phyloP scores from a whole-genome alignment of 2,113 vertebrate species.

The Heliornis fulica region DNA sequence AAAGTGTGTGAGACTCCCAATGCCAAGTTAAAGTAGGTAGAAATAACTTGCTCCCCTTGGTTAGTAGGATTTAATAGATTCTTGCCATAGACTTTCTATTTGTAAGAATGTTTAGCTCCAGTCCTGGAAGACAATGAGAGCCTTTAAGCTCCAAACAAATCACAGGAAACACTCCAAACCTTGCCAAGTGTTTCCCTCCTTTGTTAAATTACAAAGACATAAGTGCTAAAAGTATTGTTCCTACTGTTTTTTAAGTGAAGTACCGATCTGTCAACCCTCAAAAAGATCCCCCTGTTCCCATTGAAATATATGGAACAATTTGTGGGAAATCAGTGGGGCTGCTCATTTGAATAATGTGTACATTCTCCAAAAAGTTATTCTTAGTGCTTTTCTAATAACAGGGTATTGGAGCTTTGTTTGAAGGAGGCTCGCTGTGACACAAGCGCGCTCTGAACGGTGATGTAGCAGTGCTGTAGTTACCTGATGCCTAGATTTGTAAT shows the following conservation, averaged over 20 bases:
- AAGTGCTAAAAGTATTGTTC: neutral
- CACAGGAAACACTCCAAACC: neutral
- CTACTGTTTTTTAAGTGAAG: neutral
- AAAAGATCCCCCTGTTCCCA: neutral
- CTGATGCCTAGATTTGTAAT: neutral
- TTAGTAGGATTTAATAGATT: neutral
- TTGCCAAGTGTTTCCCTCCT: slow-evolving; percentile 8
- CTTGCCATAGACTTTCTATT: neutral
- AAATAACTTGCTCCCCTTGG: neutral
- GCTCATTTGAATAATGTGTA: neutral
- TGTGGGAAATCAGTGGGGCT: neutral
- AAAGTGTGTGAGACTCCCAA: neutral
- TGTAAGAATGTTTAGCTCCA: neutral
- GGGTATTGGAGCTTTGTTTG: neutral
- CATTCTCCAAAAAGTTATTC: neutral
- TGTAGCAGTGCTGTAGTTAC: neutral
- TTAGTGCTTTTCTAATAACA: neutral
- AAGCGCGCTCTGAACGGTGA: neutral
- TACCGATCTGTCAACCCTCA: neutral
- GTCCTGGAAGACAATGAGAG: neutral
- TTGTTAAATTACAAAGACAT: neutral
- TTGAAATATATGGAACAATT: neutral
- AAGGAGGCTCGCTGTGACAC: fast-evolving
- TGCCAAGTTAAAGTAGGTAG: neutral
- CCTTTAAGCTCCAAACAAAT: neutral